These are phyloP conservation scores for Tetragnatha montana DNA, from an alignment of 2,888 invertebrate genomes.

Conservation along the genomic window DNA sequence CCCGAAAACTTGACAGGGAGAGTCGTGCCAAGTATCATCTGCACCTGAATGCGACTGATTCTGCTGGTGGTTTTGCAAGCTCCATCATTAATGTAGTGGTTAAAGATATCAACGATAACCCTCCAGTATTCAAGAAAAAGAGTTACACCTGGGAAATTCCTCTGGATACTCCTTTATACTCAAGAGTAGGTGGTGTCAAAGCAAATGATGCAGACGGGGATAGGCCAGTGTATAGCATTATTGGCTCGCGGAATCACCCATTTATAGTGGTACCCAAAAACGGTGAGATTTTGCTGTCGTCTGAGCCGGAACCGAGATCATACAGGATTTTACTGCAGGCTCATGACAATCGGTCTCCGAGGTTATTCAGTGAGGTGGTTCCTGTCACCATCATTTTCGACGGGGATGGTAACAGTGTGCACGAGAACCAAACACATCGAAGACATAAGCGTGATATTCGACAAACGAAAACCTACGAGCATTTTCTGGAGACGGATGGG, in stretches of 20 bases:
- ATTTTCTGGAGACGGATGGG: conserved; percentile 91
- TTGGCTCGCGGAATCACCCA: conserved; percentile 84
- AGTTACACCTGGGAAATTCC: conserved; percentile 83
- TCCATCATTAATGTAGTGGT: conserved; percentile 86
- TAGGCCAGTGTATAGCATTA: conserved; percentile 85
- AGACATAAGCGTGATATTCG: conserved; percentile 78
- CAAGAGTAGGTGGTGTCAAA: conserved; percentile 87
- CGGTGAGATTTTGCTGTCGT: conserved; percentile 87
- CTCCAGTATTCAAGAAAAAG: conserved; percentile 87
- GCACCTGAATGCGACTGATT: conserved; percentile 87
- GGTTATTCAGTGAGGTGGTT: conserved; percentile 46
- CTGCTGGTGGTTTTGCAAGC: conserved; percentile 84
- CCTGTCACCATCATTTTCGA: conserved; percentile 64
- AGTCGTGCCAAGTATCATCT: conserved; percentile 84
- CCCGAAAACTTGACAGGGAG: conserved; percentile 86
- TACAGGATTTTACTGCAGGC: conserved; percentile 86
- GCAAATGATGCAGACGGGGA: conserved; percentile 94
- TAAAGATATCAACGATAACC: conserved; percentile 93
- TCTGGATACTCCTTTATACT: conserved; percentile 83
- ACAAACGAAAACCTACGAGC: conserved; percentile 91
- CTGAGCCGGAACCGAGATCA: conserved; percentile 80
- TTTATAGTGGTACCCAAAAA: conserved; percentile 94
- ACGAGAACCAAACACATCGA: background rate
- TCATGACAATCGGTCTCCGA: conserved; percentile 84
- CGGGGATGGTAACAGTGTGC: background rate